These are phyloP conservation scores for Drosophila conformis DNA, from an alignment of 2,888 invertebrate species.

Conservation along the genomic window DNA sequence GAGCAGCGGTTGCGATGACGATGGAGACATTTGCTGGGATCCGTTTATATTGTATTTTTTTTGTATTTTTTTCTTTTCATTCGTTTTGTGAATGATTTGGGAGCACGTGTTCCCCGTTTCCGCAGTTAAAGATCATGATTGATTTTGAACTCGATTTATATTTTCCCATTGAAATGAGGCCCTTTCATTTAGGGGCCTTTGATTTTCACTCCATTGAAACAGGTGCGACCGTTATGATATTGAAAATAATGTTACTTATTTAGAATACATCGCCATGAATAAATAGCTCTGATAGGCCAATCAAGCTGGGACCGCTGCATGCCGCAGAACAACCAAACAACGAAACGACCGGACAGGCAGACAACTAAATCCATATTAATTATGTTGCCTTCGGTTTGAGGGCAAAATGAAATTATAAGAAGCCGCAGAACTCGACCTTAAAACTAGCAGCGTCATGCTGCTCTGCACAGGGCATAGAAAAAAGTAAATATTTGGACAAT, in stretches of 20 bases:
- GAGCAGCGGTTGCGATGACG: constrained; percentile 35
- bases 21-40: constrained; percentile 27
- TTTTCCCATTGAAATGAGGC: constrained; percentile 35
- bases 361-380: constrained; percentile 72
- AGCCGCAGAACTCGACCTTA: constrained; percentile 60
- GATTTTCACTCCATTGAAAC: constrained; percentile 55
- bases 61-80: constrained; percentile 17
- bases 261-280: constrained; percentile 61
- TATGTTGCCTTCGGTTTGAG: constrained; percentile 52
- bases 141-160: constrained; percentile 36
- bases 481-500: constrained; percentile 76
- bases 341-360: constrained; percentile 9
- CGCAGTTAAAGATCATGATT: constrained; percentile 49
- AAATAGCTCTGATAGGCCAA: constrained; percentile 44
- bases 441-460: constrained; percentile 72
- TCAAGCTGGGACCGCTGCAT: constrained; percentile 31
- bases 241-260: constrained; percentile 61
- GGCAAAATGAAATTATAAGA: constrained; percentile 70
- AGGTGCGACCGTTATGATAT: constrained; percentile 68
- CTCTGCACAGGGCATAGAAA: constrained; percentile 44
- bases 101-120: constrained; percentile 71
- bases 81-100: constrained; percentile 30
- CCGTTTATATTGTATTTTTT: constrained; percentile 8
- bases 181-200: constrained; percentile 31
- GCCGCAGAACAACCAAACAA: constrained; percentile 30